A percentile compares a stretch with the other conserved stretches of the same genome.
These are phyloP conservation scores for Dioctria rufipes DNA, from an alignment of 2,888 invertebrate genomes.

Conservation along the genomic window DNA sequence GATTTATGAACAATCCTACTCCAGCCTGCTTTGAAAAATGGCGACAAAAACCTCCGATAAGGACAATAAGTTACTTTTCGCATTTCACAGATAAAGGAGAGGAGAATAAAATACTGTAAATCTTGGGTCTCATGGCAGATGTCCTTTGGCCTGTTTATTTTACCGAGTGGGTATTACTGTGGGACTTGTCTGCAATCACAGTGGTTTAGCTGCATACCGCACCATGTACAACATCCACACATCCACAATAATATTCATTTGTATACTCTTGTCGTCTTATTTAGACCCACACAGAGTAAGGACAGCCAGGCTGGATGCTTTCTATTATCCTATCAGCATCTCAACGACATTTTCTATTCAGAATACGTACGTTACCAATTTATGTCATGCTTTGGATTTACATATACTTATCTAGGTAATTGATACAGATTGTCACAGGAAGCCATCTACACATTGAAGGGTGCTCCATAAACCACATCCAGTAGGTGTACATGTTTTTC, in stretches of 20 bases:
- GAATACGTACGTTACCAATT: constrained; percentile 52
- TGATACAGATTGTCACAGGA: constrained; percentile 44
- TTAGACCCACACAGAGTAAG: not conserved
- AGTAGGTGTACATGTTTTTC: not conserved
- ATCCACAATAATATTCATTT: constrained; percentile 33
- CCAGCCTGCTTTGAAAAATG: too few species aligned
- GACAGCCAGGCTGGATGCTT: too few species aligned
- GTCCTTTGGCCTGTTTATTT: too few species aligned
- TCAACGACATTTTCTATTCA: constrained; percentile 48
- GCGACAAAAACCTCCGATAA: too few species aligned
- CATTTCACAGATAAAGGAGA: too few species aligned
- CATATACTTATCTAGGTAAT: constrained; percentile 45
- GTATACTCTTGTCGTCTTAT: constrained; percentile 11
- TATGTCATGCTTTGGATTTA: constrained; percentile 51
- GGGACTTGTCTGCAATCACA: constrained; percentile 48
- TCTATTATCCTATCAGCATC: constrained; percentile 43
- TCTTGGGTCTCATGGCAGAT: too few species aligned
- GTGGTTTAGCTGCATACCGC: constrained; percentile 41
- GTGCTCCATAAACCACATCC: not conserved
- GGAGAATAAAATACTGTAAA: too few species aligned
- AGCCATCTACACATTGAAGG: not conserved
- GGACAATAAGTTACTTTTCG: too few species aligned
- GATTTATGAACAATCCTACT: too few species aligned
- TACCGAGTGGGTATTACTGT: constrained; percentile 29
- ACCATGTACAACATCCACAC: too few species aligned